phyloP scores from a whole-genome alignment of 1,140 invertebrate species.

The Glomeris maerens region DNA sequence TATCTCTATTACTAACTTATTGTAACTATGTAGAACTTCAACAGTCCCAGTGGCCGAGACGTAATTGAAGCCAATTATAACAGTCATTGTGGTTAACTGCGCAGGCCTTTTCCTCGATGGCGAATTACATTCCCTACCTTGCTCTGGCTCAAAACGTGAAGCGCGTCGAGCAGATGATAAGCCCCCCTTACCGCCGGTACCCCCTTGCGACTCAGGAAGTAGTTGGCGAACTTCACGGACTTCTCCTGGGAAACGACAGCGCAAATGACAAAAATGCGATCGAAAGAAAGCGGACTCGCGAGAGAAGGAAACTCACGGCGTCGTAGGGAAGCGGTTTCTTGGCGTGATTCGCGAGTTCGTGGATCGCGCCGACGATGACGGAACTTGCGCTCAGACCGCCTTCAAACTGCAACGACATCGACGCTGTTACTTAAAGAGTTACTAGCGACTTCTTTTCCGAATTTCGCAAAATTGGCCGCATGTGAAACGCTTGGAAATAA shows the following conservation, averaged over 20 bases:
- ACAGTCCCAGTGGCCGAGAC: too few species aligned
- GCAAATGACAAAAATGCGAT: neutral
- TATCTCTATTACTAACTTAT: too few species aligned
- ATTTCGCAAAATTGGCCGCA: neutral
- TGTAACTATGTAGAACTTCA: too few species aligned
- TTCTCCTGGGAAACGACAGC: slow-evolving; percentile 49
- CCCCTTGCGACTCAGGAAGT: slow-evolving; percentile 74
- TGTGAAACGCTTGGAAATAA: too few species aligned
- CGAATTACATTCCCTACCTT: slow-evolving; percentile 31
- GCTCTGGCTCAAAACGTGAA: slow-evolving; percentile 52
- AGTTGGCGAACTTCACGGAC: slow-evolving; percentile 77
- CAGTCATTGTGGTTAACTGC: too few species aligned
- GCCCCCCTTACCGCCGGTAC: slow-evolving; percentile 73
- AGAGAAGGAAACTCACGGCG: slow-evolving; percentile 21
- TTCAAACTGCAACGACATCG: slow-evolving; percentile 61
- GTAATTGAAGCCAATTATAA: too few species aligned
- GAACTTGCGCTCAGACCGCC: slow-evolving; percentile 59
- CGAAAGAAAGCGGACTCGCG: slow-evolving; percentile 9
- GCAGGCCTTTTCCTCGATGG: neutral
- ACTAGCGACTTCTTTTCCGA: neutral
- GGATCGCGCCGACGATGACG: slow-evolving; percentile 53
- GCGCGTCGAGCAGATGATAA: slow-evolving; percentile 57
- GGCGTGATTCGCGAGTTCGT: slow-evolving; percentile 49
- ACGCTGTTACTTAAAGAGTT: neutral
- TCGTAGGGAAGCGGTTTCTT: slow-evolving; percentile 50